A percentile compares a stretch with the other conserved stretches of the same genome.
Evolutionary conservation across 1,140 invertebrate species (phyloP).

Genomic region (Bombus pascuorum): DNA sequence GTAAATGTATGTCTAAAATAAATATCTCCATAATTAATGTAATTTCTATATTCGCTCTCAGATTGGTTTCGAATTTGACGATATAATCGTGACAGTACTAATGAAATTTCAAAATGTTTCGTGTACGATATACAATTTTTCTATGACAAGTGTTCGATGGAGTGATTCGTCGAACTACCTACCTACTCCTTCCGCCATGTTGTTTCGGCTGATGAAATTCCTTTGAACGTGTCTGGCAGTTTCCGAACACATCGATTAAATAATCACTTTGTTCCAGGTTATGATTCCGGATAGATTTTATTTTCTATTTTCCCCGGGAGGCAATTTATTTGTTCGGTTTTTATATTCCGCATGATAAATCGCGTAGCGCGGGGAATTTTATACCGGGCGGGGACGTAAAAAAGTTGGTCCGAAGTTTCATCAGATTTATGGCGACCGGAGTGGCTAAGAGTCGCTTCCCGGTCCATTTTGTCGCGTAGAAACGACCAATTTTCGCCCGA

Average conservation of each 20-base stretch:
- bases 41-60: no score
- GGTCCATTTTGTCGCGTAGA: conserved; percentile 17
- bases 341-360: neutral
- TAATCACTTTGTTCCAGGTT: neutral
- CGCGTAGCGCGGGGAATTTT: neutral
- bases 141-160: no score
- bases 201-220: no score
- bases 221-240: no score
- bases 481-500: conserved; percentile 7
- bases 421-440: neutral
- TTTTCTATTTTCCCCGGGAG: neutral
- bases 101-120: no score
- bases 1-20: no score
- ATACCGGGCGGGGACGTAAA: neutral
- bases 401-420: neutral
- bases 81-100: no score
- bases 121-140: no score
- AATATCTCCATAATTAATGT: no score
- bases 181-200: no score
- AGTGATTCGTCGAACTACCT: no score
- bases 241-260: neutral
- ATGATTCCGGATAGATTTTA: neutral
- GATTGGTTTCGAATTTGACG: no score
- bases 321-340: neutral
- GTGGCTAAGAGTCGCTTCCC: neutral